Evolutionary conservation across 2,113 vertebrate species (phyloP).

Genomic region (Paradoxurus hermaphroditus): DNA sequence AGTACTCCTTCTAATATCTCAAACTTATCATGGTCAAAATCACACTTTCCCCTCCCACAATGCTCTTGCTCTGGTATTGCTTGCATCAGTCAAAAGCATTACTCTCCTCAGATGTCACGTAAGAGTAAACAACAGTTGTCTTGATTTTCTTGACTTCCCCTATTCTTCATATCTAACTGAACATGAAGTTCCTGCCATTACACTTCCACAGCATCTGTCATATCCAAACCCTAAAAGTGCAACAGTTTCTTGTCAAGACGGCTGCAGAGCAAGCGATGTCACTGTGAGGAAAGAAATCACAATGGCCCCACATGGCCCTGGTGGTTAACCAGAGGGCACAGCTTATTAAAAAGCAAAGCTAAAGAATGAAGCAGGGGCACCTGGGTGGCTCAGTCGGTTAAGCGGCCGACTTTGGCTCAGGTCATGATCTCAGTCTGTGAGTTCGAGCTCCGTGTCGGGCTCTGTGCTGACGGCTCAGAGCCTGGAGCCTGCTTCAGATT

Average conservation of each 20-base stretch:
- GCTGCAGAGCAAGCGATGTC: background rate
- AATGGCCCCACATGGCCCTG: background rate
- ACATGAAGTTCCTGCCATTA: background rate
- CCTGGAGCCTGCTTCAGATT: background rate
- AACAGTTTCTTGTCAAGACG: background rate
- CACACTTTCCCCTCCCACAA: background rate
- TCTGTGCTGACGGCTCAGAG: background rate
- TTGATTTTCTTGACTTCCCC: background rate
- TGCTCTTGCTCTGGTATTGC: background rate
- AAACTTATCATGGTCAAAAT: background rate
- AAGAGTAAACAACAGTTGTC: background rate
- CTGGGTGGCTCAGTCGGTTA: background rate
- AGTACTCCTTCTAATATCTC: background rate
- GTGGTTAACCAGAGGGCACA: background rate
- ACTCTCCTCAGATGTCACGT: background rate
- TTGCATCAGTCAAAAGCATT: background rate
- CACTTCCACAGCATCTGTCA: background rate
- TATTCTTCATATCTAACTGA: background rate
- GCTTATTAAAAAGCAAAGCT: background rate
- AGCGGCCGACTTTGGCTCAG: background rate
- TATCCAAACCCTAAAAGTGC: background rate
- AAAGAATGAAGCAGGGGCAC: background rate
- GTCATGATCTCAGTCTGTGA: background rate
- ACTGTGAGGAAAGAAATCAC: background rate
- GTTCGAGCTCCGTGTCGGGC: no score